Evolutionary conservation across 2,113 vertebrate genomes (phyloP).

Genomic region (Pollimyrus isidori): DNA sequence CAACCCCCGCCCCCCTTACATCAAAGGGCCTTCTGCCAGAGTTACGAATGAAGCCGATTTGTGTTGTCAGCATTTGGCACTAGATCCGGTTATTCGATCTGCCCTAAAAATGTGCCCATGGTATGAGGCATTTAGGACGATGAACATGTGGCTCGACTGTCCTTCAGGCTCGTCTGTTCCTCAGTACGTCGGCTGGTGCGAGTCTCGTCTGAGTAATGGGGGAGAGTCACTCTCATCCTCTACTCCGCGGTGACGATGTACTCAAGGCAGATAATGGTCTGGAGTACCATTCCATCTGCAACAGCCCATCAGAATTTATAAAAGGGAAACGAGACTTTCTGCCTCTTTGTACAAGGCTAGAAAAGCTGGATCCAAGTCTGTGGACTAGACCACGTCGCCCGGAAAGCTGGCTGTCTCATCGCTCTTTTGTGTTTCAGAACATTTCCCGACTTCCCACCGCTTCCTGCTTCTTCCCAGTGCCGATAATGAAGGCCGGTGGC

Average conservation of each 20-base stretch:
- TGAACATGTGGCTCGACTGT: not conserved
- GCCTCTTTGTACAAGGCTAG: not conserved
- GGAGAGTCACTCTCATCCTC: not conserved
- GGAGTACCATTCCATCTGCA: not conserved
- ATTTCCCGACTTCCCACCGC: not conserved
- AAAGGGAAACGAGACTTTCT: not conserved
- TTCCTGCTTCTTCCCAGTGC: not conserved
- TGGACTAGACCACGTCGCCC: not conserved
- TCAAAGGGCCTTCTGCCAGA: not conserved
- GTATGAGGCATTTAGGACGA: not conserved
- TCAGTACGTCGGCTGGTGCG: not conserved
- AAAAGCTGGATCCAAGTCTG: not conserved
- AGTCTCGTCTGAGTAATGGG: not conserved
- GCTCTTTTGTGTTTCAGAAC: not conserved
- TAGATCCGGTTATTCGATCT: not conserved
- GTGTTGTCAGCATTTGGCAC: slow-evolving; percentile 3
- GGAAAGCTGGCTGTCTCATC: not conserved
- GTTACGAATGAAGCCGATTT: not conserved
- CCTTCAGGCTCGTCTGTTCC: not conserved
- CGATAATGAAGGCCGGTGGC: slow-evolving; percentile 9
- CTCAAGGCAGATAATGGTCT: slow-evolving; percentile 2
- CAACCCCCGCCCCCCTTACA: slow-evolving; percentile 29
- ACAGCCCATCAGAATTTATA: not conserved
- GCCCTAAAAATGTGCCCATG: not conserved
- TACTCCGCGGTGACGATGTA: not conserved